Percentiles rank a stretch among this genome's conserved stretches.
Conservation (phyloP, 1,140 invertebrate species). For the Drosophila seguyi region DNA sequence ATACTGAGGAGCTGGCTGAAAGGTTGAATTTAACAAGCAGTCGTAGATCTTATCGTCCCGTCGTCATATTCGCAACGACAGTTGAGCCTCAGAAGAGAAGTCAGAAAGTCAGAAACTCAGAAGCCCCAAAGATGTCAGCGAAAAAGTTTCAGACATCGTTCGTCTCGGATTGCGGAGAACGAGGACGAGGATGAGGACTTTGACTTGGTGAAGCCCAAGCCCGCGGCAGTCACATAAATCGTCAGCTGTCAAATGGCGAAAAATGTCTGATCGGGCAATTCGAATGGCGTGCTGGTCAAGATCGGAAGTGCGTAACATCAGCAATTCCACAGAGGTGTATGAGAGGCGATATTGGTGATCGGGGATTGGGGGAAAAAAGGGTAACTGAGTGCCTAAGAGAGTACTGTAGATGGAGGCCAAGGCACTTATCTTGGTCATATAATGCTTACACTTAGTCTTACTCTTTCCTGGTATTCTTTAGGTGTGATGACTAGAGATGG, state of each 20-base stretch:
- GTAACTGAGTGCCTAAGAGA: neutral
- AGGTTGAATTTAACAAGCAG: conserved; percentile 70
- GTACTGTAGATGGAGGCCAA: conserved; percentile 21
- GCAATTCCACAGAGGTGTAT: conserved; percentile 35
- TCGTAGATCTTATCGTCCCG: conserved; percentile 77
- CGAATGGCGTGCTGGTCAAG: conserved; percentile 62
- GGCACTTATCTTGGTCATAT: conserved; percentile 69
- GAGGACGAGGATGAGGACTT: conserved; percentile 16
- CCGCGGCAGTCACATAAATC: conserved; percentile 77
- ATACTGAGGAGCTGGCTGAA: conserved; percentile 33
- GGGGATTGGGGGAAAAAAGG: neutral
- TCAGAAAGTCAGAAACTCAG: conserved; percentile 17
- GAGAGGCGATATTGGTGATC: conserved; percentile 1
- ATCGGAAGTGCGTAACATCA: conserved; percentile 78
- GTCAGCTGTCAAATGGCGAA: conserved; percentile 82
- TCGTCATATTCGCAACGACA: conserved; percentile 78
- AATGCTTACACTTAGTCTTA: conserved; percentile 75
- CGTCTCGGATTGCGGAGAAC: conserved; percentile 37
- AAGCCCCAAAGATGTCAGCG: conserved; percentile 40
- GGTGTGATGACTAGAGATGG: conserved; percentile 24
- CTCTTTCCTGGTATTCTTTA: conserved; percentile 13
- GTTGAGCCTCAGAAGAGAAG: conserved; percentile 33
- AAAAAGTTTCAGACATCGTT: conserved; percentile 43
- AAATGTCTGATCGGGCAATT: conserved; percentile 60
- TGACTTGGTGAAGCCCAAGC: conserved; percentile 10